Conservation (phyloP, 2,113 vertebrate species). For the Paratilapia polleni region DNA sequence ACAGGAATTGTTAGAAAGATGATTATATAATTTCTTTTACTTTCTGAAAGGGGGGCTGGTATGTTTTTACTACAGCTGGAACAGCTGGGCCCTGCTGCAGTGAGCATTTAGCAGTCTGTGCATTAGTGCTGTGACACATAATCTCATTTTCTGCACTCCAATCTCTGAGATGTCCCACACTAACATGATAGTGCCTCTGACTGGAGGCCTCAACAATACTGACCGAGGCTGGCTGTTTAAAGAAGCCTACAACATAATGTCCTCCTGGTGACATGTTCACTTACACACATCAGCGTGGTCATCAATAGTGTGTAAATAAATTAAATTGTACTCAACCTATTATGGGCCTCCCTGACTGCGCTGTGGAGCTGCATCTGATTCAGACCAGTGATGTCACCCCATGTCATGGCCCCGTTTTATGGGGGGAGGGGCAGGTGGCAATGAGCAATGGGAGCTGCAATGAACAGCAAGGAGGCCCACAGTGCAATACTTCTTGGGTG, state of each 20-base stretch:
- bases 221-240: slow-evolving; percentile 8
- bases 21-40: background rate
- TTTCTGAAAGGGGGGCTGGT: background rate
- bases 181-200: slow-evolving; percentile 53
- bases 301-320: slow-evolving; percentile 15
- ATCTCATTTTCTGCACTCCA: slow-evolving; percentile 78
- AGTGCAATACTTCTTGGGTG: slow-evolving; percentile 46
- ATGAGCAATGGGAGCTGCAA: slow-evolving; percentile 21
- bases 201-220: slow-evolving; percentile 14
- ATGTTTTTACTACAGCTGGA: slow-evolving; percentile 16
- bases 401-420: slow-evolving; percentile 38
- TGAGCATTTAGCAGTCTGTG: slow-evolving; percentile 68
- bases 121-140: slow-evolving; percentile 74
- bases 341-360: background rate
- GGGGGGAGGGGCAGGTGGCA: slow-evolving; percentile 33
- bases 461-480: slow-evolving; percentile 43
- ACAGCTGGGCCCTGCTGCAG: slow-evolving; percentile 27
- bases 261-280: slow-evolving; percentile 9
- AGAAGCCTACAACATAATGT: background rate
- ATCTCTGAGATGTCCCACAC: slow-evolving; percentile 57
- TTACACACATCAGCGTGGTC: background rate
- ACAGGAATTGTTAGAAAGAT: background rate
- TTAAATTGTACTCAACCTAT: background rate
- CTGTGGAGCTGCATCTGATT: slow-evolving; percentile 16
- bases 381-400: slow-evolving; percentile 36